Percentiles rank a stretch among this genome's conserved stretches.
phyloP scores from a whole-genome alignment of 92 coral and sea anemone genomes.

The Nematostella vectensis region DNA sequence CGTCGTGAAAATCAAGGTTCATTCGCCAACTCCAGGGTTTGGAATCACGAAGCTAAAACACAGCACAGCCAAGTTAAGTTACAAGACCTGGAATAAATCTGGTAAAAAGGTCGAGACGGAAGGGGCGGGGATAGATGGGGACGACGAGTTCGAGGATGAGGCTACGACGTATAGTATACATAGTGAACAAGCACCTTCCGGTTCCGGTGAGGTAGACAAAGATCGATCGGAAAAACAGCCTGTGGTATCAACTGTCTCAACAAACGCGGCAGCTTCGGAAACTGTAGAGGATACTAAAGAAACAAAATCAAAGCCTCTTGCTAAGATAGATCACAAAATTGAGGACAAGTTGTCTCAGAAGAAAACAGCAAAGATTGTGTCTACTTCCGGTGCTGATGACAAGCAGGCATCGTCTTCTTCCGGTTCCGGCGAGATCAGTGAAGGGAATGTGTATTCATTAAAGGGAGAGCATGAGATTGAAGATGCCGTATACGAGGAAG shows the following conservation, averaged over 20 bases:
- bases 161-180: neutral
- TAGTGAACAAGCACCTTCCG: neutral
- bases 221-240: neutral
- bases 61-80: neutral
- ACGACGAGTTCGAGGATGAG: neutral
- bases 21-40: neutral
- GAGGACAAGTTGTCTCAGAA: no score
- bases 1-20: no score
- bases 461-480: neutral
- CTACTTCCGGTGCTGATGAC: slow-evolving; percentile 1
- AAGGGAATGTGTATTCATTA: no score
- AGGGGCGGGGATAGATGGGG: neutral
- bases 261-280: neutral
- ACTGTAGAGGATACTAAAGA: neutral
- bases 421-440: no score
- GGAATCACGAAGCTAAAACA: neutral
- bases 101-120: neutral
- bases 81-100: neutral
- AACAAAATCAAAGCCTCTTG: no score
- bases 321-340: no score
- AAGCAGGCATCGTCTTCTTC: no score
- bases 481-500: neutral
- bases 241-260: neutral
- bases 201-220: neutral
- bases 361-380: no score